A percentile compares a stretch with the other conserved stretches of the same genome.
Conservation (phyloP, 2,113 vertebrate genomes). For the Aix galericulata region DNA sequence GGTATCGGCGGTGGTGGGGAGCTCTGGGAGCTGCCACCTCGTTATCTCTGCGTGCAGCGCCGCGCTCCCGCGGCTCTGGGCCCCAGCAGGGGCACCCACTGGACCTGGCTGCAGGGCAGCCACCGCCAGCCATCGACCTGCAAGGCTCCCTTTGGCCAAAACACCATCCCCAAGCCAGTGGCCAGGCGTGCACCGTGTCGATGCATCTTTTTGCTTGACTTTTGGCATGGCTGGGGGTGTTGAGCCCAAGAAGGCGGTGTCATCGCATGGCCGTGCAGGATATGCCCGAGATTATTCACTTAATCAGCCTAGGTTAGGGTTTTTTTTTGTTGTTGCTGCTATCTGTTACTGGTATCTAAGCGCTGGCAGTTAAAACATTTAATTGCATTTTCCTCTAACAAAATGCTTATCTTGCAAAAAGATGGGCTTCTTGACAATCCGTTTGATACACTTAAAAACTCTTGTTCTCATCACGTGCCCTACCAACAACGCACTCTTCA, state of each 20-base stretch:
- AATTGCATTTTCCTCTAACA: conserved; percentile 17
- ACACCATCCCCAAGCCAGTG: not conserved
- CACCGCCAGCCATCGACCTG: not conserved
- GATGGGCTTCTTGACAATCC: not conserved
- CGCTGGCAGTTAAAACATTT: not conserved
- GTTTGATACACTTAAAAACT: not conserved
- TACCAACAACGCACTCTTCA: not conserved
- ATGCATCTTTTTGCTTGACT: not conserved
- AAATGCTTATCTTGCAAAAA: conserved; percentile 44
- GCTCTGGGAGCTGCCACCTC: not conserved
- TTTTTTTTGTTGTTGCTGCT: not conserved
- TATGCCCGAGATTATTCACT: not conserved
- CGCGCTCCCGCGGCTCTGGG: not conserved
- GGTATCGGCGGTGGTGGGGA: not conserved
- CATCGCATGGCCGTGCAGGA: not conserved
- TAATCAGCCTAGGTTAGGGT: not conserved
- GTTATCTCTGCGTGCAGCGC: conserved; percentile 35
- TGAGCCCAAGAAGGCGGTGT: not conserved
- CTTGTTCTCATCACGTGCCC: not conserved
- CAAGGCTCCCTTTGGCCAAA: rapidly evolving
- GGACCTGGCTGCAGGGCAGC: not conserved
- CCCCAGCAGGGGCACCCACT: rapidly evolving
- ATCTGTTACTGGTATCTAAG: not conserved
- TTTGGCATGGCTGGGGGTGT: not conserved
- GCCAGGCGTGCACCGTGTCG: not conserved